These are phyloP conservation scores for Pyrgus malvae DNA, from an alignment of 2,888 invertebrate species.

Conservation along the genomic window DNA sequence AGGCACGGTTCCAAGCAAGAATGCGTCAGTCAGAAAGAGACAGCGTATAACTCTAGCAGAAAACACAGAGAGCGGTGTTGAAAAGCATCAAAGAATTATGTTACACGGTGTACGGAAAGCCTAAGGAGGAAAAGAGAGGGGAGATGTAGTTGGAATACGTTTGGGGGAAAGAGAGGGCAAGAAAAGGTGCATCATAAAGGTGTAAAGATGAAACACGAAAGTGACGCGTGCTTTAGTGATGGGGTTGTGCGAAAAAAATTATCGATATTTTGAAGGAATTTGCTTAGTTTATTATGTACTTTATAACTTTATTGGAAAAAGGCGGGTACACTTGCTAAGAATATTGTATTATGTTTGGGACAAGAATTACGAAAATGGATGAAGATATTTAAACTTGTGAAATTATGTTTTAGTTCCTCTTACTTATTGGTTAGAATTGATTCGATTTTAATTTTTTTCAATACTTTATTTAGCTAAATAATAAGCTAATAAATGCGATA, in stretches of 20 bases:
- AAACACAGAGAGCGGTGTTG: conserved; percentile 6
- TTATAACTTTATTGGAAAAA: too few relatives aligned
- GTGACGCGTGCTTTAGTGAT: conserved; percentile 69
- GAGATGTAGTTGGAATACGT: conserved; percentile 37
- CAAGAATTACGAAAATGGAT: too few relatives aligned
- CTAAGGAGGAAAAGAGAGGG: conserved; percentile 1
- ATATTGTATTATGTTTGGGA: too few relatives aligned
- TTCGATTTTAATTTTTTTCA: too few relatives aligned
- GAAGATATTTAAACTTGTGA: too few relatives aligned
- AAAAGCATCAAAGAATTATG: background rate
- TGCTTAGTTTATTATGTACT: background rate
- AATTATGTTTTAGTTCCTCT: too few relatives aligned
- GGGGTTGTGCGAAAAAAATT: conserved; percentile 33
- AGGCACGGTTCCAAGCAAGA: background rate
- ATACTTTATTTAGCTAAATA: too few relatives aligned
- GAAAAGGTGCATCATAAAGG: conserved; percentile 69
- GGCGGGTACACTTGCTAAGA: too few relatives aligned
- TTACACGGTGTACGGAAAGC: conserved; percentile 6
- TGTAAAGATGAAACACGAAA: conserved; percentile 80
- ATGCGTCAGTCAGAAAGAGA: conserved; percentile 17
- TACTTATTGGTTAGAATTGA: too few relatives aligned
- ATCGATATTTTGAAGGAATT: background rate
- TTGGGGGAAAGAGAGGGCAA: conserved; percentile 46
- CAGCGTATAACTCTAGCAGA: conserved; percentile 7
- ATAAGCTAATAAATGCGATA: too few relatives aligned